Conservation (phyloP, 2,888 invertebrate species). For the Aplocera efformata region DNA sequence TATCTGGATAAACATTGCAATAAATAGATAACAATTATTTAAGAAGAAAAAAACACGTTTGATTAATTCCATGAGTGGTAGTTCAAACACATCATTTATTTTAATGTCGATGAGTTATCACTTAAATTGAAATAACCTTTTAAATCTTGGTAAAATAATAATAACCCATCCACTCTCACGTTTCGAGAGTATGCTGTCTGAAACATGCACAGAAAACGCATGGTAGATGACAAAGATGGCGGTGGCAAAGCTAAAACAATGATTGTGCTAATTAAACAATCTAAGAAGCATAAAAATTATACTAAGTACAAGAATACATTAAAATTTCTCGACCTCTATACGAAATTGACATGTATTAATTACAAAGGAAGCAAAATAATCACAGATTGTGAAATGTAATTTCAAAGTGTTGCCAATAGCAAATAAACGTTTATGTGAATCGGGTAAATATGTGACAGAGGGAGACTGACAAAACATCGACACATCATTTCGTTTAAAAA, state of each 20-base stretch:
- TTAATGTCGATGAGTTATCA: too few relatives aligned
- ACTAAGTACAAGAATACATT: constrained; percentile 58
- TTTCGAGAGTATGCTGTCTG: too few relatives aligned
- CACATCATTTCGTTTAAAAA: constrained; percentile 68
- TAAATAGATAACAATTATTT: too few relatives aligned
- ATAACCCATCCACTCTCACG: too few relatives aligned
- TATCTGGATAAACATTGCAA: too few relatives aligned
- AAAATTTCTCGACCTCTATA: constrained; percentile 51
- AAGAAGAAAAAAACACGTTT: too few relatives aligned
- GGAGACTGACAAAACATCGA: constrained; percentile 58
- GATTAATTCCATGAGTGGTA: too few relatives aligned
- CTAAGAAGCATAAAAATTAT: constrained; percentile 49
- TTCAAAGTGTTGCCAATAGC: constrained; percentile 45
- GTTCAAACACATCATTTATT: too few relatives aligned
- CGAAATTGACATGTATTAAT: constrained; percentile 45
- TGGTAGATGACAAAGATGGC: constrained; percentile 15
- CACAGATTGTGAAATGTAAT: constrained; percentile 43
- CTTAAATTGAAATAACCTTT: too few relatives aligned
- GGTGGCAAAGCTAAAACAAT: constrained; percentile 41
- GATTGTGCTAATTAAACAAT: constrained; percentile 56
- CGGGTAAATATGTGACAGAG: constrained; percentile 43
- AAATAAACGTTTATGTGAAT: constrained; percentile 26
- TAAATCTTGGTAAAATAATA: too few relatives aligned
- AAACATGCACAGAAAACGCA: too few relatives aligned
- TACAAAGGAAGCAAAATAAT: constrained; percentile 45